phyloP scores from a whole-genome alignment of 2,888 invertebrate genomes.

The Hypselothyrea guttata region DNA sequence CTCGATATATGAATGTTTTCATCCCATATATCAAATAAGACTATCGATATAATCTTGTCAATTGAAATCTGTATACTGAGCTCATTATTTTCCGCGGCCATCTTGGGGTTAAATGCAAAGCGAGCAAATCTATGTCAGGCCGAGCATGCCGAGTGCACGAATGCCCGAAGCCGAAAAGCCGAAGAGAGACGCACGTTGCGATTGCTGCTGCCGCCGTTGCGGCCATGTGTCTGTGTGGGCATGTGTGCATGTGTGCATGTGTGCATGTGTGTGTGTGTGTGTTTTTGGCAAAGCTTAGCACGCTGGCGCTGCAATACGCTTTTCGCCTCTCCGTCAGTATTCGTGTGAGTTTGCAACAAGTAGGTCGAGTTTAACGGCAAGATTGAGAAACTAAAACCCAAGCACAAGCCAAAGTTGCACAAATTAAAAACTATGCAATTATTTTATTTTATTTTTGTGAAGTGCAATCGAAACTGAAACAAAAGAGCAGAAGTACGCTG shows the following conservation, averaged over 20 bases:
- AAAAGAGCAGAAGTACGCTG: no score
- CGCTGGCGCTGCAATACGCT: constrained; percentile 45
- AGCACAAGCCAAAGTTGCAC: background rate
- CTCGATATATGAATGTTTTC: no score
- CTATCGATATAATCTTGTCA: no score
- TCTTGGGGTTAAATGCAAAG: constrained; percentile 35
- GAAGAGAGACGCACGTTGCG: constrained; percentile 50
- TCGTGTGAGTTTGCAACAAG: constrained; percentile 58
- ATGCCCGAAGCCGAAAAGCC: constrained; percentile 18
- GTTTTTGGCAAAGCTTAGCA: constrained; percentile 41
- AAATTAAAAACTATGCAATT: background rate
- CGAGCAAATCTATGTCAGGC: constrained; percentile 23
- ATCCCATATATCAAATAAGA: no score
- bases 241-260: constrained; percentile 6
- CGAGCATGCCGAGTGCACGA: constrained; percentile 29
- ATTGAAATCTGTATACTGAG: no score
- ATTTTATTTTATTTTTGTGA: no score
- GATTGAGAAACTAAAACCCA: background rate
- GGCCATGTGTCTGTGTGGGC: background rate
- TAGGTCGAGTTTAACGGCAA: constrained; percentile 41
- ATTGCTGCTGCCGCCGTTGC: constrained; percentile 26
- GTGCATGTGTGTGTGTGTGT: constrained; percentile 10
- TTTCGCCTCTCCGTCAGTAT: constrained; percentile 49
- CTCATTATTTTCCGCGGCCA: background rate
- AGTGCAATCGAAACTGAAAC: background rate